Percentiles rank a stretch among this genome's conserved stretches.
These are phyloP conservation scores for Smittia sp. DNA, from an alignment of 2,888 invertebrate species.

Conservation along the genomic window DNA sequence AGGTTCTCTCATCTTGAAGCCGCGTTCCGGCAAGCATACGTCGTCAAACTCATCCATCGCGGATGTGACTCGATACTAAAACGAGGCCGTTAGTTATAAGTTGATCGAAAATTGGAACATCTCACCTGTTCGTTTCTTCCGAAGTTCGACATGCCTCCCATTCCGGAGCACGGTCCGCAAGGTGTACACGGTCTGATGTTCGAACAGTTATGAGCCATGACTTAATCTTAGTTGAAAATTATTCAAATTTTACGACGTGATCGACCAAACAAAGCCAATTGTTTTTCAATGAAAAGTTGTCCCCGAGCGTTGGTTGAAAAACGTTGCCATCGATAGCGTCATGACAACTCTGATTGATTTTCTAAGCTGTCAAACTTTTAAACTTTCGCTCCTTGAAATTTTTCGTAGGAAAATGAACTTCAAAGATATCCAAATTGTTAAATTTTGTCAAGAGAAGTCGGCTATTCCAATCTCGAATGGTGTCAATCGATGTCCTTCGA, in stretches of 20 bases:
- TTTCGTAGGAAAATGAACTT: background rate
- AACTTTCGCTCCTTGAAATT: conserved; percentile 1
- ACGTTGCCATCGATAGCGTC: background rate
- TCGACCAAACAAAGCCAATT: conserved; percentile 15
- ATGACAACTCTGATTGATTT: conserved; percentile 22
- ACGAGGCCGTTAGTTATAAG: background rate
- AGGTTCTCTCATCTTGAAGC: conserved; percentile 16
- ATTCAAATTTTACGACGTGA: background rate
- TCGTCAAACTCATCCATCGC: conserved; percentile 31
- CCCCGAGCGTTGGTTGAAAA: background rate
- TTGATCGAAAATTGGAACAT: background rate
- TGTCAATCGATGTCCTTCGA: too few relatives aligned
- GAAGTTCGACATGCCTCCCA: conserved; percentile 17
- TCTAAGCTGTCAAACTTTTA: background rate
- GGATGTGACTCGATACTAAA: conserved; percentile 2
- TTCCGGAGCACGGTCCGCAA: background rate
- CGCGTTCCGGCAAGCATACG: conserved; percentile 24
- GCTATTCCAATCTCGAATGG: too few relatives aligned
- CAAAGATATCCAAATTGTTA: conserved; percentile 12
- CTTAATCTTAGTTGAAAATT: background rate
- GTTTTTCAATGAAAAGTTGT: background rate
- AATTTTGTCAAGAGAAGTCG: background rate
- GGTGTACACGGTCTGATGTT: background rate
- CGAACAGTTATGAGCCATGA: conserved; percentile 16
- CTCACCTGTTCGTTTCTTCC: background rate